Percentiles rank a stretch among this genome's conserved stretches.
These are phyloP conservation scores for Leptopilina clavipes DNA, from an alignment of 1,140 invertebrate genomes.

Conservation along the genomic window DNA sequence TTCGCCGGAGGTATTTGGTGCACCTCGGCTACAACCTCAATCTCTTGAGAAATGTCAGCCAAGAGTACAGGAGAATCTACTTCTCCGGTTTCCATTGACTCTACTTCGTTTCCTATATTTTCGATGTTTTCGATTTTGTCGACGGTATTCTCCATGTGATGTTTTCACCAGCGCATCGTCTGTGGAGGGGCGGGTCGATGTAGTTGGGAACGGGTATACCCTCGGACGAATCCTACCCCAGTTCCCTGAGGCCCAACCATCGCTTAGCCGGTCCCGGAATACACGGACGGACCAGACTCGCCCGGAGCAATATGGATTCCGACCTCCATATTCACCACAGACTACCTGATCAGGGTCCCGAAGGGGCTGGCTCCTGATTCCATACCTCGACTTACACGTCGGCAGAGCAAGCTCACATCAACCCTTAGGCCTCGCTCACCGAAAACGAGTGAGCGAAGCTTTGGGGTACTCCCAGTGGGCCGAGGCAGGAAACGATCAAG, in stretches of 20 bases:
- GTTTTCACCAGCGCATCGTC: conserved; percentile 40
- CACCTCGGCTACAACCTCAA: no score
- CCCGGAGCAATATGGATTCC: not conserved
- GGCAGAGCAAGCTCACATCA: not conserved
- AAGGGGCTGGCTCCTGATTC: not conserved
- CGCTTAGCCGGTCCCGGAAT: not conserved
- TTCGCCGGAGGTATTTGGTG: no score
- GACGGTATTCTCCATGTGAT: no score
- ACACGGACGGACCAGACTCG: not conserved
- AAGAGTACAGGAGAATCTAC: no score
- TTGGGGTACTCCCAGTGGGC: no score
- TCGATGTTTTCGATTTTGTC: no score
- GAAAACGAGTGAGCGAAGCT: no score
- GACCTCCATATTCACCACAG: not conserved
- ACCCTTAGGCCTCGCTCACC: not conserved
- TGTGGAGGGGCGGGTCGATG: conserved; percentile 37
- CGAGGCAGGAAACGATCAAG: no score
- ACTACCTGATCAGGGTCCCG: not conserved
- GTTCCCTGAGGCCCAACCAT: not conserved
- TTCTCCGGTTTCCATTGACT: no score
- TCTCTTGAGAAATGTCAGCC: no score
- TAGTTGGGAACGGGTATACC: conserved; percentile 37
- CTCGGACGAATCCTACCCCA: conserved; percentile 30
- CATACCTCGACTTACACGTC: not conserved
- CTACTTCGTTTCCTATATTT: no score